Evolutionary conservation across 2,888 invertebrate species (phyloP), one percentile per base, ranked within the genome.

Genomic region (Dichetophora obliterata): DNA sequence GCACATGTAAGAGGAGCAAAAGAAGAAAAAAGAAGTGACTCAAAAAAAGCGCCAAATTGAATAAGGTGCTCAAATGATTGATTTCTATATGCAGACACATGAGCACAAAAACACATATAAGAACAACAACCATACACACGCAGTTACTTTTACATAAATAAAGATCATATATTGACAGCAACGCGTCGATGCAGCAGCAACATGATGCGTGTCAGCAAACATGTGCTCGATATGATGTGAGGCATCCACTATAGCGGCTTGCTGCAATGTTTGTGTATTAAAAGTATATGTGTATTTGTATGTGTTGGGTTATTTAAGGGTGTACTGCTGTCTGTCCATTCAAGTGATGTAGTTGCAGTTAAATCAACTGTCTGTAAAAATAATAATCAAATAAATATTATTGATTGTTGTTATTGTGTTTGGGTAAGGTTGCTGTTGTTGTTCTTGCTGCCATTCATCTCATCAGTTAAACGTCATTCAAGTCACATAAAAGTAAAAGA

Each of bases 281-380:
- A n/a, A n/a, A n/a, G n/a, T n/a, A 19, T 59, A 27, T 59, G 59
- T 19, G 59, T 59, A 27, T 31, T 3, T 59, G 1, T 59, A 22
- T 19, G 59, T 27, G 27, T 22, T 59, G 11, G 59, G 14, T 1
- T 43, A 14, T 43, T 43, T 43, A 37, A 37, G 43, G 14, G 8
- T 59, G 59, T 59, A 27, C 16, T 9, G 22, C 27, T 16, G 34
- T 19, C 37, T 65, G 37, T 65, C 6, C 37, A 5, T 19, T 37
- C 4, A 27, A 37, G 31, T 19, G 27, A 31, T 11, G 9, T 37
- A 19, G 19, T 24, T 65, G n/a, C 19, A 34, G 37, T 16, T 65
- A 34, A 65, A 27, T 34, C 31, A 34, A 65, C 27, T 65, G 65
- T 65, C 65, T n/a, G 65, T 19, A 8, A 65, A 65, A 65, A 34